These are phyloP conservation scores for Nephrotoma flavescens DNA, from an alignment of 2,888 invertebrate species.

Conservation along the genomic window DNA sequence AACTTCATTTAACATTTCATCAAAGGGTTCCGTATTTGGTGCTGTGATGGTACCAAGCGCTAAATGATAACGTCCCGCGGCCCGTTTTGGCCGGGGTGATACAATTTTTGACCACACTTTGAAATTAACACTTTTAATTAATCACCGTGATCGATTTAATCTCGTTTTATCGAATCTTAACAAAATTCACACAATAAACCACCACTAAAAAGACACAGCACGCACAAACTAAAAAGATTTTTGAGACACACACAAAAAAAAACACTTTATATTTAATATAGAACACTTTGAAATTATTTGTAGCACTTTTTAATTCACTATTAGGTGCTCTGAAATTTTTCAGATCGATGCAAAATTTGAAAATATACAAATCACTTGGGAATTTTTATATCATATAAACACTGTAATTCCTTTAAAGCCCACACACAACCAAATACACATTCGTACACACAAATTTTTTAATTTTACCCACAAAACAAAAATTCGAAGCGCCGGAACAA, in stretches of 20 bases:
- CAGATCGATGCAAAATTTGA: background rate
- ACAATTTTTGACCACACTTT: constrained; percentile 32
- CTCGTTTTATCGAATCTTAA: no score
- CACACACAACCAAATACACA: background rate
- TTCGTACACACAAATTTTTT: background rate
- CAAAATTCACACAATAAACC: no score
- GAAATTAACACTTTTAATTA: constrained; percentile 8
- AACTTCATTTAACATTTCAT: background rate
- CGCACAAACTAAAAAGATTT: no score
- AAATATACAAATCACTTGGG: background rate
- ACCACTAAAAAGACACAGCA: no score
- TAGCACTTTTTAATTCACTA: no score
- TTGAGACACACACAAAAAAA: background rate
- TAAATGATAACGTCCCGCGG: constrained; percentile 29
- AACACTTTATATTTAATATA: background rate
- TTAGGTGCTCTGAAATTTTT: no score
- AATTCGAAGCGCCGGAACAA: background rate
- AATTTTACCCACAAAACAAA: background rate
- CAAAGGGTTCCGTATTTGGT: constrained; percentile 17
- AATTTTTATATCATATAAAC: background rate
- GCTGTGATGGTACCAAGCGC: constrained; percentile 17
- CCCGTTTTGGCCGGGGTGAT: constrained; percentile 33
- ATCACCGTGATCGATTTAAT: no score
- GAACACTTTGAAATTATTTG: background rate
- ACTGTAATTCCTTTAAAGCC: background rate